phyloP scores from a whole-genome alignment of 2,888 invertebrate genomes.

The Platycheirus rosarum region DNA sequence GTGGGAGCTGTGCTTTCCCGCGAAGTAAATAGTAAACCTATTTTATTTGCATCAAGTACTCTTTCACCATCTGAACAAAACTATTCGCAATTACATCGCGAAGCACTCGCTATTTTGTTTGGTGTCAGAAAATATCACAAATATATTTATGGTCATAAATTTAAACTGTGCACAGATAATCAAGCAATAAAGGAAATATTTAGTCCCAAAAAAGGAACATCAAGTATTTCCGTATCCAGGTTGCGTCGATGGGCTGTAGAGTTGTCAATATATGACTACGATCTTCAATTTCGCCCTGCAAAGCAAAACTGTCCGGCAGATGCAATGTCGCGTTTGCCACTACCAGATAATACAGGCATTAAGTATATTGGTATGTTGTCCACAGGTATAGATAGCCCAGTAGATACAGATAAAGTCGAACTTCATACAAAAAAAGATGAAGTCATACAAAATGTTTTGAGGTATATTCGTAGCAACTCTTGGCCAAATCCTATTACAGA shows the following conservation, averaged over 20 bases:
- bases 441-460: background rate
- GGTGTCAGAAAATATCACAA: conserved; percentile 80
- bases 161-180: conserved; percentile 73
- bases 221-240: too few species aligned
- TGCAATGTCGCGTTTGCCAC: conserved; percentile 36
- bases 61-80: conserved; percentile 44
- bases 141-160: conserved; percentile 78
- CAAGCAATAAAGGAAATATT: conserved; percentile 68
- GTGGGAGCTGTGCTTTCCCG: conserved; percentile 22
- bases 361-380: conserved; percentile 24
- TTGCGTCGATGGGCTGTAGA: too few species aligned
- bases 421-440: too few species aligned
- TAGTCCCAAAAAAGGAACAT: conserved; percentile 29
- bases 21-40: conserved; percentile 23
- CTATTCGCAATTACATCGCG: conserved; percentile 76
- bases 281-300: conserved; percentile 18
- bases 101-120: conserved; percentile 78
- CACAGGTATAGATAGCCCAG: background rate
- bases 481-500: background rate
- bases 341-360: conserved; percentile 20
- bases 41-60: conserved; percentile 34
- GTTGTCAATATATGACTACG: conserved; percentile 21
- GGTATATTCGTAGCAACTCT: background rate
- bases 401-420: conserved; percentile 5
- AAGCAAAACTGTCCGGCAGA: conserved; percentile 13